Conservation (phyloP, 1,140 invertebrate species). For the Listronotus bonariensis region DNA sequence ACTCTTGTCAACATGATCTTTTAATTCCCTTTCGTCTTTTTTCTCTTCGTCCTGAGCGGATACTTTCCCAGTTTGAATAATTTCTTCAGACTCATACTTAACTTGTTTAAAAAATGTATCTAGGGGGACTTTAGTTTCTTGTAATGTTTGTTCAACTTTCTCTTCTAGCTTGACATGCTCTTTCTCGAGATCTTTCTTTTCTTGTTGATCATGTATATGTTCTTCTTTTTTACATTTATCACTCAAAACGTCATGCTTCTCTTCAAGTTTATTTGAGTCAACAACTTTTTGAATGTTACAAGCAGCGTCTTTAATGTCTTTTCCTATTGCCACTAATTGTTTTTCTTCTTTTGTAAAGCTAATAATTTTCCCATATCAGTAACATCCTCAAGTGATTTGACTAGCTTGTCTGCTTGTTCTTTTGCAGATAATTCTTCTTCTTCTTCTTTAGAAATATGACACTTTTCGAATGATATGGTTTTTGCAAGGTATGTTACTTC, state of each 20-base stretch:
- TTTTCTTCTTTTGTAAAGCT: too few species aligned
- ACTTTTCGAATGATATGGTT: slow-evolving; percentile 36
- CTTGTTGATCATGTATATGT: background rate
- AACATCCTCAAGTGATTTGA: slow-evolving; percentile 8
- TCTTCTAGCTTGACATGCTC: background rate
- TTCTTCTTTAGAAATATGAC: slow-evolving; percentile 7
- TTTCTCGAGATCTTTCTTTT: slow-evolving; percentile 16
- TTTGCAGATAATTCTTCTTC: too few species aligned
- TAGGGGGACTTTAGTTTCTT: too few species aligned
- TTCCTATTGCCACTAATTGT: too few species aligned
- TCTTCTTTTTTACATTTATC: background rate
- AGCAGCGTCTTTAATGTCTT: too few species aligned
- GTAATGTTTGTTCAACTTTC: background rate
- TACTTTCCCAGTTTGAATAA: background rate
- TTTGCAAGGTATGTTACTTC: slow-evolving; percentile 31
- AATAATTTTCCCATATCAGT: too few species aligned
- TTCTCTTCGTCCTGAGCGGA: too few species aligned
- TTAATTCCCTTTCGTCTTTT: too few species aligned
- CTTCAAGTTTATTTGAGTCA: slow-evolving; percentile 6
- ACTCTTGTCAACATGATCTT: background rate
- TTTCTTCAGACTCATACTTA: background rate
- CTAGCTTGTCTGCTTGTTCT: slow-evolving; percentile 24
- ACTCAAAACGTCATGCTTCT: background rate
- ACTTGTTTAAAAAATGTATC: too few species aligned
- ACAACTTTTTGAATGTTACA: background rate